Evolutionary conservation across 2,888 invertebrate genomes (phyloP).

Genomic region (Acanthosepion pharaonis): DNA sequence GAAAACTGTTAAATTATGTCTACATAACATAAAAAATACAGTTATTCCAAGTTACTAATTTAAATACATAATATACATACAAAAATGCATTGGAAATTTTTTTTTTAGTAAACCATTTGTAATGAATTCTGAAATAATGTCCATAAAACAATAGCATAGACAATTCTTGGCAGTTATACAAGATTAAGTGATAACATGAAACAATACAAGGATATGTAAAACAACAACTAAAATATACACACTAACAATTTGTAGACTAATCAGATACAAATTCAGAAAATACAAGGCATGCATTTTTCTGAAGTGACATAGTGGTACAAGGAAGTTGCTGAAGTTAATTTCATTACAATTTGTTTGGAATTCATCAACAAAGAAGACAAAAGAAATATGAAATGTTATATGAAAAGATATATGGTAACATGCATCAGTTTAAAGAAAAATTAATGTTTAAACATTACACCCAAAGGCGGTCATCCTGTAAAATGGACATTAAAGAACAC

Average conservation of each 20-base stretch:
- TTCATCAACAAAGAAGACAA: background rate
- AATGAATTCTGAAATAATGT: background rate
- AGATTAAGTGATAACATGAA: background rate
- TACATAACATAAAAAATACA: no score
- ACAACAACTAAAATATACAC: background rate
- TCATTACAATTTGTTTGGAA: background rate
- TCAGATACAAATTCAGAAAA: background rate
- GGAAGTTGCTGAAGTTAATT: background rate
- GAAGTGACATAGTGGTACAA: background rate
- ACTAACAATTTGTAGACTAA: slow-evolving; percentile 4
- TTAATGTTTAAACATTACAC: background rate
- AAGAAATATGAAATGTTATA: background rate
- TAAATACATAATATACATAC: no score
- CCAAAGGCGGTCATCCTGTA: background rate
- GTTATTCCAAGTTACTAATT: no score
- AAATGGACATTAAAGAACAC: background rate
- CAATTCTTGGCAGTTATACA: background rate
- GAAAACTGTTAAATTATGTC: no score
- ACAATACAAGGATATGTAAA: background rate
- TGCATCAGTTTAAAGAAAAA: background rate
- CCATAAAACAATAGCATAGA: background rate
- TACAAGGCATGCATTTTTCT: background rate
- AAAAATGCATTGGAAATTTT: background rate
- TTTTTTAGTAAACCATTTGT: background rate
- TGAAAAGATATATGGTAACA: background rate